Evolutionary conservation across 2,888 invertebrate species (phyloP).

Genomic region (Nemurella pictetii): DNA sequence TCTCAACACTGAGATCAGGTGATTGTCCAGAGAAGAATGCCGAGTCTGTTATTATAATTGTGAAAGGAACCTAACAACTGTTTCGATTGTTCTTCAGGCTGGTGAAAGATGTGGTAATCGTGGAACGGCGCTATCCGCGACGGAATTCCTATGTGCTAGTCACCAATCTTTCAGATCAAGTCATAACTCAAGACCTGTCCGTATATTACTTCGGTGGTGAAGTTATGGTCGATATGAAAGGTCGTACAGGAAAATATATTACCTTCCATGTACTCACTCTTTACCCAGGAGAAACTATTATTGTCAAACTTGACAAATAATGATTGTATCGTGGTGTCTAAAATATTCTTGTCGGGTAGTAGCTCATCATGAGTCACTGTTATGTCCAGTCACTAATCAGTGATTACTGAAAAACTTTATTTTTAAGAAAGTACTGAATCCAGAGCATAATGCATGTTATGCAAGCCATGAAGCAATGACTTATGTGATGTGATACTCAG

Average conservation of each 20-base stretch:
- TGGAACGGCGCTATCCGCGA: conserved; percentile 78
- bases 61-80: background rate
- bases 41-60: background rate
- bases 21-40: too few relatives aligned
- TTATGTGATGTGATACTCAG: background rate
- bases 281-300: conserved; percentile 64
- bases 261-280: conserved; percentile 59
- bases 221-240: conserved; percentile 59
- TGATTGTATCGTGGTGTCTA: background rate
- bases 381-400: too few relatives aligned
- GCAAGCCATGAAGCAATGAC: background rate
- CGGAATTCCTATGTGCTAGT: conserved; percentile 76
- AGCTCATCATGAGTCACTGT: background rate
- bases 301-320: conserved; percentile 65
- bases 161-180: conserved; percentile 67
- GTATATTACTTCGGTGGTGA: conserved; percentile 75
- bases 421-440: background rate
- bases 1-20: conserved; percentile 69
- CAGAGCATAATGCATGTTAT: background rate
- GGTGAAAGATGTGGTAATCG: conserved; percentile 60
- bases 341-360: background rate
- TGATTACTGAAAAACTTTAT: too few relatives aligned
- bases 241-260: conserved; percentile 52
- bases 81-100: conserved; percentile 40
- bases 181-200: conserved; percentile 70